Base-by-base conservation (phyloP, 2,113 vertebrate species). In the Columba livia region DNA sequence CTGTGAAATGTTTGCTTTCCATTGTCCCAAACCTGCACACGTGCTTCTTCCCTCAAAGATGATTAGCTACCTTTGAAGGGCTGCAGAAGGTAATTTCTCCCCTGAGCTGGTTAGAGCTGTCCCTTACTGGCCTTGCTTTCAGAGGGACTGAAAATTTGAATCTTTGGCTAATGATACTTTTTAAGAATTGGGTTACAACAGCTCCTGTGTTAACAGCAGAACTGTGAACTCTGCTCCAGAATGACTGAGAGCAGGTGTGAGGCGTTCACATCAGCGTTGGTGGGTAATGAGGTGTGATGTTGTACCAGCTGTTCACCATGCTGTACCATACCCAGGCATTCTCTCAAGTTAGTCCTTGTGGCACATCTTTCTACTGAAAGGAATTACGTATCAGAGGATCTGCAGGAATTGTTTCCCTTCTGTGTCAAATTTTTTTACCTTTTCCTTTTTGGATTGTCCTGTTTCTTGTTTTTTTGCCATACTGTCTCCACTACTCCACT, bases 11-110 rank as follows among this genome's bases (percentile, higher is more conserved):
- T 40, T 44, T 89, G 21, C 40, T 40, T 58, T 85, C 24, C 24
- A 1, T 47, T 81, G 53, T 70, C 13, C 44, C 20, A 12, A 54
- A 0, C 18, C 26, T 71, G 32, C 17, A 32, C 2, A 0, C 19
- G 38, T 40, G 10, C 31, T 32, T 23, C 29, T 34, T 83, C 36
- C 26, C 36, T 48, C 6, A 8, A 36, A 34, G 32, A 3, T 14
- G 34, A 1, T 11, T 17, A 38, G 48, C 28, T 88, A 48, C 23
- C 20, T 79, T 83, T 42, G 48, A 38, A 69, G 38, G 38, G 38
- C 50, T 69, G 42, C 23, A 50, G 56, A 64, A 54, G 15, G 28
- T 65, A 16, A 10, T 62, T 54, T 78, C 28, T 92, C 14, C 20
- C n/a, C 21, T n/a, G 60, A 34, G n/a, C 23, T 62, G n/a, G 10